These are phyloP conservation scores for Smithornis capensis DNA, from an alignment of 2,113 vertebrate species.

Conservation along the genomic window DNA sequence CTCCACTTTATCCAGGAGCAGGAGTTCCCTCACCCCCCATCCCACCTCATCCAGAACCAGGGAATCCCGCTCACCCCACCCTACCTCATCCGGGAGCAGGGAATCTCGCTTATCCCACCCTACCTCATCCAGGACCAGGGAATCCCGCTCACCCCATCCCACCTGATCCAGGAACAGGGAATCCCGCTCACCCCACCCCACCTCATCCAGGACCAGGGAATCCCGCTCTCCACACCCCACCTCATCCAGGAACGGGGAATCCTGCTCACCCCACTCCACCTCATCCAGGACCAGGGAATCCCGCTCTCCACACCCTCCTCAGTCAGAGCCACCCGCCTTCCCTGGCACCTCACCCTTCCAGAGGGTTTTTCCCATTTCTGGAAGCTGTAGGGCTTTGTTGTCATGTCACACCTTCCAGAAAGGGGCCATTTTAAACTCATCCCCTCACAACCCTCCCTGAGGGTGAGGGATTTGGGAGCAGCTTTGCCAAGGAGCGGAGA, in stretches of 20 bases:
- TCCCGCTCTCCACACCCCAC: not conserved
- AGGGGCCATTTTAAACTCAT: not conserved
- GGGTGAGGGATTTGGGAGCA: not conserved
- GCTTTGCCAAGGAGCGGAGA: not conserved
- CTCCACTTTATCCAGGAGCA: not conserved
- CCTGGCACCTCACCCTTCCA: rapidly evolving
- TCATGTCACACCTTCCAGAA: not conserved
- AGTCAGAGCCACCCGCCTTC: not conserved
- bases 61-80: not conserved
- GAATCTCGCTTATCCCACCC: not conserved
- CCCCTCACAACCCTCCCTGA: not conserved
- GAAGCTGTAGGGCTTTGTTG: not conserved
- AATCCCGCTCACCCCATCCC: not conserved
- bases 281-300: not conserved
- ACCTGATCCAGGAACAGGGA: not conserved
- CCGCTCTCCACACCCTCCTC: not conserved
- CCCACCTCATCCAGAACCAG: not conserved
- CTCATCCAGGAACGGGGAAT: not conserved
- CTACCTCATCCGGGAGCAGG: too few species aligned
- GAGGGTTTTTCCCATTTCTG: rapidly evolving
- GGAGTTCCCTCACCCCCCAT: not conserved
- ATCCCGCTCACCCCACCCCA: too few species aligned
- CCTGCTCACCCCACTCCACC: not conserved
- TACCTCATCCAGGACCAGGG: not conserved
- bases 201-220: not conserved